Conservation (phyloP, 2,797 vertebrate genomes). For the Phoeniculus purpureus region DNA sequence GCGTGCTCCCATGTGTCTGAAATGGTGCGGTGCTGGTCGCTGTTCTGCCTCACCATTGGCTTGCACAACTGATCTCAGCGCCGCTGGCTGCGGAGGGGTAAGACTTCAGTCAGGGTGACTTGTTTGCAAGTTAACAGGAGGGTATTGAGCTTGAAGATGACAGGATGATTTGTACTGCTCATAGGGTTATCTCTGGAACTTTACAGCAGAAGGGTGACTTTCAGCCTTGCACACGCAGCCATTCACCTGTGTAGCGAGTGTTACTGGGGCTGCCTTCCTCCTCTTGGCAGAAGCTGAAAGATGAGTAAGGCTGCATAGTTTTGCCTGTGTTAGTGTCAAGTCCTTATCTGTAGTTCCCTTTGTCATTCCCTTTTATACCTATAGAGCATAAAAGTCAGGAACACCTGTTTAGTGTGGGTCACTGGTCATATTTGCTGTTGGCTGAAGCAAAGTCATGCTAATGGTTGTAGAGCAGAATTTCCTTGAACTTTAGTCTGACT, state of each 20-base stretch:
- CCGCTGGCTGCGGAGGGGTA: rapidly evolving
- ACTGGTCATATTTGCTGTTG: not conserved
- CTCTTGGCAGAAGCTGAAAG: not conserved
- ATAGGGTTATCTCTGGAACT: not conserved
- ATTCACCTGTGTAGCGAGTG: rapidly evolving
- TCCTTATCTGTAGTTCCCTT: not conserved
- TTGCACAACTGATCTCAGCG: rapidly evolving
- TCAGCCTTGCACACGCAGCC: rapidly evolving
- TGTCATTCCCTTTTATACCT: not conserved
- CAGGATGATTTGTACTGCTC: not conserved
- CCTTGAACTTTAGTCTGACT: not conserved
- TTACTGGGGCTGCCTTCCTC: not conserved
- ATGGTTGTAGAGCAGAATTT: not conserved
- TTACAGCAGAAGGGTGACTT: rapidly evolving
- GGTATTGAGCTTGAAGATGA: rapidly evolving
- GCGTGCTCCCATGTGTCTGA: rapidly evolving
- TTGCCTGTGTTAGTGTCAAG: rapidly evolving
- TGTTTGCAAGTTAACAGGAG: not conserved
- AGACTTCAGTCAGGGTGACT: rapidly evolving
- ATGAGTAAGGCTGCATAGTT: not conserved
- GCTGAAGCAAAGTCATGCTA: not conserved
- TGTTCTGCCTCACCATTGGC: rapidly evolving
- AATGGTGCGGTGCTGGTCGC: not conserved
- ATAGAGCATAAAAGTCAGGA: not conserved
- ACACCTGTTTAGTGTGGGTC: rapidly evolving